Evolutionary conservation across 2,113 vertebrate species (phyloP).

Genomic region (Nothocercus nigrocapillus): DNA sequence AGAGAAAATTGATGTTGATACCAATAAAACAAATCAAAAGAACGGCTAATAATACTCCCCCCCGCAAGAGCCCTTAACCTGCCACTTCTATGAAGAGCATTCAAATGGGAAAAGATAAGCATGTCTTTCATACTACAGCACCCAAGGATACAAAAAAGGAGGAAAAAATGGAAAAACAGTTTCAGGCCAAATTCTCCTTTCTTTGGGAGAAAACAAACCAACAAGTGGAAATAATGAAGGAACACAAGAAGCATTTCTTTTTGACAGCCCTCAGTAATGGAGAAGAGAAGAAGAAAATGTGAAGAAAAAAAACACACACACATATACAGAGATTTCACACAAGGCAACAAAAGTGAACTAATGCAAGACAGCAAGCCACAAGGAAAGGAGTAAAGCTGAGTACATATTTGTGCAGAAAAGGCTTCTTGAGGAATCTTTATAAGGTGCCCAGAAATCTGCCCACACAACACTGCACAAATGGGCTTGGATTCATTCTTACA

Average conservation of each 20-base stretch:
- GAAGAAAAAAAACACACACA: neutral
- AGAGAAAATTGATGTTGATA: neutral
- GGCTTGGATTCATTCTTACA: neutral
- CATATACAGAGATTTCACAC: neutral
- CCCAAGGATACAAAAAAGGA: neutral
- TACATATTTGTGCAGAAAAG: neutral
- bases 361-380: neutral
- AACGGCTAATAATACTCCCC: neutral
- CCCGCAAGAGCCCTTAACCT: neutral
- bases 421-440: neutral
- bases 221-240: neutral
- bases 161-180: neutral
- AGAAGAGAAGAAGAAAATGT: neutral
- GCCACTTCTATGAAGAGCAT: neutral
- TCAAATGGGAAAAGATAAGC: neutral
- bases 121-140: neutral
- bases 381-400: neutral
- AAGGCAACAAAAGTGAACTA: neutral
- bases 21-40: neutral
- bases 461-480: neutral
- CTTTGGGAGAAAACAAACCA: neutral
- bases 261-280: neutral
- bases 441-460: neutral
- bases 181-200: neutral
- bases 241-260: neutral